Evolutionary conservation across 1,140 invertebrate species (phyloP), one percentile per base, ranked within the genome.

Genomic region (Saxidomus purpurata): DNA sequence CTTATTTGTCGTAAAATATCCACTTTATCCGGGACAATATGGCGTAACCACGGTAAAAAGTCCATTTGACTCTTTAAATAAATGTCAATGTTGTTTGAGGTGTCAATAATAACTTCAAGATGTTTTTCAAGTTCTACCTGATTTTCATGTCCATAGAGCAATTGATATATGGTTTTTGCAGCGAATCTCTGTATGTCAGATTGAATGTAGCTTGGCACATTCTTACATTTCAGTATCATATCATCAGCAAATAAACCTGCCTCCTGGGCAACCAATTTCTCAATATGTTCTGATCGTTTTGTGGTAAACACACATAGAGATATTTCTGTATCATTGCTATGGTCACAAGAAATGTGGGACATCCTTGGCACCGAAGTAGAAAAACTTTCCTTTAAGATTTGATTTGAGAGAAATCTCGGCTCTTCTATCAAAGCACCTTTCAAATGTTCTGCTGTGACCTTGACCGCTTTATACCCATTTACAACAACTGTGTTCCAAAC

Each of bases 271-370:
- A 61, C 52, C 8, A 55, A 38, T 36, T 81, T 52, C 61, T 81
- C 49, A 34, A 81, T 43, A 1, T 55, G 8, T 38, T 59, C 31
- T 38, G 31, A 38, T 81, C 47, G 59, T 3, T n/a, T 36, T 3
- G 49, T 15, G 31, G 79, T 81, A 38, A 59, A 81, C 28, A 81
- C 13, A 17, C 52, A 22, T 11, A 81, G 25, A 22, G 79, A 81
- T 1, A 31, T 81, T 61, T 25, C 47, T 47, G 8, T 34, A 52
- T 63, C 52, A 31, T 8, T 61, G 34, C 11, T 59, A 61, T 2
- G 2, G 52, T 22, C 22, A 25, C 6, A 19, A 19, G 34, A 81
- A 61, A 4, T 34, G 13, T 34, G 17, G 2, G 25, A 34, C 36
- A 22, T 31, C 76, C 8, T 43, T 43, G 9, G 0, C 1, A 0